phyloP scores from a whole-genome alignment of 2,797 vertebrate genomes.

The Oreortyx pictus region DNA sequence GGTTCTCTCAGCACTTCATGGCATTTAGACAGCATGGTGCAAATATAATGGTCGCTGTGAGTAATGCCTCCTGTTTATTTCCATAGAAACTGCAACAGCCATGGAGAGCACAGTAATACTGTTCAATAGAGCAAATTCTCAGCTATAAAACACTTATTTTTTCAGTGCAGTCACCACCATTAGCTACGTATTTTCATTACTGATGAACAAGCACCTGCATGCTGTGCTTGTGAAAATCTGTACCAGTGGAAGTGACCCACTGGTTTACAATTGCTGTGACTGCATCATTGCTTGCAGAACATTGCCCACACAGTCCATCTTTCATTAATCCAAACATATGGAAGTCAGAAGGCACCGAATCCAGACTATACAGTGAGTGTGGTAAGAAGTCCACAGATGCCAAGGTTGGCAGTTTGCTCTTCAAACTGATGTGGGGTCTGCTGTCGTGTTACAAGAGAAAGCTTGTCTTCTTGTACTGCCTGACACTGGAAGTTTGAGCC shows the following conservation, averaged over 20 bases:
- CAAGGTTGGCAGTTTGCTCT: neutral
- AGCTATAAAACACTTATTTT: neutral
- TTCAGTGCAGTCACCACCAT: neutral
- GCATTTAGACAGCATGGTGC: neutral
- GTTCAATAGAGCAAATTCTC: neutral
- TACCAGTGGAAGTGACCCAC: neutral
- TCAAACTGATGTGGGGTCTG: neutral
- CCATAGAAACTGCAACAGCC: neutral
- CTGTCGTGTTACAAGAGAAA: neutral
- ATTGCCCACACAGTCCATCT: neutral
- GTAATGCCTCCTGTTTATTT: neutral
- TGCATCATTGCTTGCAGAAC: neutral
- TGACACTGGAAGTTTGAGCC: neutral
- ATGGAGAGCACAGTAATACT: neutral
- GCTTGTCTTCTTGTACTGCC: neutral
- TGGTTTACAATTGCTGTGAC: neutral
- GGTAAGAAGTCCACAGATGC: neutral
- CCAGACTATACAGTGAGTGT: neutral
- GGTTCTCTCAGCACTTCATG: neutral
- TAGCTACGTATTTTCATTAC: neutral
- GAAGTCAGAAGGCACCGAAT: neutral
- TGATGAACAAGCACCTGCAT: neutral
- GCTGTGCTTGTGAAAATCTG: neutral
- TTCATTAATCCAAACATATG: neutral
- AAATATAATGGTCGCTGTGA: neutral